Percentiles rank a stretch among this genome's conserved stretches.
phyloP scores from a whole-genome alignment of 2,797 vertebrate genomes.

The Scyliorhinus canicula region DNA sequence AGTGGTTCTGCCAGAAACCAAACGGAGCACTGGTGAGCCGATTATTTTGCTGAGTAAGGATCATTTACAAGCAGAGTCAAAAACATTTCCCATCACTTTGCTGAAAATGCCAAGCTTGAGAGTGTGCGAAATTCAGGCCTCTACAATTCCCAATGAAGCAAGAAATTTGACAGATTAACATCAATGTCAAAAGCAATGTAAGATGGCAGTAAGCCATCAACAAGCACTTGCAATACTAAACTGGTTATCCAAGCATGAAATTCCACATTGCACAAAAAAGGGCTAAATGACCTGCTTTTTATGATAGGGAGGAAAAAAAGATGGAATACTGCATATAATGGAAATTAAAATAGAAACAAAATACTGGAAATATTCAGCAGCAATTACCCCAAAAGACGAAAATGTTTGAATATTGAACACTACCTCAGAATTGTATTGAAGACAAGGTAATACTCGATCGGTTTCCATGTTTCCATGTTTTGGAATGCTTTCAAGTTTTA shows the following conservation, averaged over 20 bases:
- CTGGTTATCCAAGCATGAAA: background rate
- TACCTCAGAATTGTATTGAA: background rate
- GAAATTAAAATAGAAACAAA: background rate
- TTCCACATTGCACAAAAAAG: background rate
- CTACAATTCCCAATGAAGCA: background rate
- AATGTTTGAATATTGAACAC: background rate
- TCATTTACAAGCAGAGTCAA: no score
- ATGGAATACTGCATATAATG: background rate
- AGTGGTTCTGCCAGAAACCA: no score
- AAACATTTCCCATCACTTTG: no score
- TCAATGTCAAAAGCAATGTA: background rate
- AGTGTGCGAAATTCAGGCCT: background rate
- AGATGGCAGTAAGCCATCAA: background rate
- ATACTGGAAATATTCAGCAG: background rate
- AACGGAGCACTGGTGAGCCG: no score
- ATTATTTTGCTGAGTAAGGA: no score
- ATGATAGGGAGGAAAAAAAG: background rate
- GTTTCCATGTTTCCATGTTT: no score
- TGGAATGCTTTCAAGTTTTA: no score
- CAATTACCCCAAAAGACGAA: background rate
- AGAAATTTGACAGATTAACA: background rate
- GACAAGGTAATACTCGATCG: no score
- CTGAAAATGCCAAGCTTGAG: background rate
- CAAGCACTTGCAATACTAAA: background rate
- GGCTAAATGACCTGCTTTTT: background rate